Evolutionary conservation across 2,113 vertebrate genomes (phyloP), one percentile per base, ranked within the genome.

Genomic region (Phyllopteryx taeniolatus): DNA sequence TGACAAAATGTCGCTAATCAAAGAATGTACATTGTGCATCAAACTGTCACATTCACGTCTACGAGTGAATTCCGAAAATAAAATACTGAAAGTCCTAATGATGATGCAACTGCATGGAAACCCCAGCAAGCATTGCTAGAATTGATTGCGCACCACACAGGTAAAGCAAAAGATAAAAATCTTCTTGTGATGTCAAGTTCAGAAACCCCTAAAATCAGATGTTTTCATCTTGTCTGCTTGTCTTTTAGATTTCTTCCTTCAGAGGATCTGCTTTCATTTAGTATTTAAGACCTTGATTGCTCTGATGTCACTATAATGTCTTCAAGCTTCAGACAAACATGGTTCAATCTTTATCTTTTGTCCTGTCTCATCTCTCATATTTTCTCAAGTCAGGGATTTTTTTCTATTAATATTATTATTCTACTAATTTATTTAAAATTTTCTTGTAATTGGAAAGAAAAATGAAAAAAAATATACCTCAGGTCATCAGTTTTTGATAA

Each of bases 1-100:
- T 84, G 51, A 83, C 4, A 83, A 0, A 76, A 33, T 42, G 43
- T 70, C 42, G 65, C 62, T 67, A 60, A 70, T 71, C 65, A 77
- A 77, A 74, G 11, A 73, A 71, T 47, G 10, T 0, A 67, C 8
- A 13, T 70, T 17, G 44, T 35, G 11, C 33, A 63, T 80, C 33
- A 64, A 62, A 73, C 69, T 20, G 27, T 67, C 35, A 76, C 2
- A 31, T 39, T 51, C 2, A 59, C 2, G 20, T 15, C 62, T 6
- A 67, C 1, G 22, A 43, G 27, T 31, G 22, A 15, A 44, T 43
- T 31, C 22, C 33, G 57, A 44, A 65, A 70, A 63, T 70, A 70
- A 22, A 33, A 44, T 35, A 22, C 9, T 57, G 6, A 12, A 33
- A 61, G 14, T 61, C 12, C 33, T 39, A 33, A 61, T 33, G 59